These are phyloP conservation scores for Propithecus deckenii DNA, from an alignment of 2,797 vertebrate genomes.

Conservation along the genomic window DNA sequence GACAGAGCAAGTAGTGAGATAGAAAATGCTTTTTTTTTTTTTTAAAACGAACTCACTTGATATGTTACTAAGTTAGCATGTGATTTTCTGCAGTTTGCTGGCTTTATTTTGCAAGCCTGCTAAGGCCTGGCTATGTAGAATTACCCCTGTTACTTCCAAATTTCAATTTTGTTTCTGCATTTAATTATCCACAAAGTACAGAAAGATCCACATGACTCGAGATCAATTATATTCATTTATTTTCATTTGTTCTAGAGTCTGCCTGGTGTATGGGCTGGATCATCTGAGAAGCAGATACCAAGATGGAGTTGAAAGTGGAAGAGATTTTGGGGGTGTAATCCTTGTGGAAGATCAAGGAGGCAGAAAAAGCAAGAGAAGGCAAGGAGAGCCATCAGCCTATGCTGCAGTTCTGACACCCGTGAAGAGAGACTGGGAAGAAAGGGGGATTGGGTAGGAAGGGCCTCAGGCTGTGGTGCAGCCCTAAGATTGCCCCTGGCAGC, in stretches of 20 bases:
- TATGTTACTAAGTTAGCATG: background rate
- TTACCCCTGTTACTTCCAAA: slow-evolving; percentile 21
- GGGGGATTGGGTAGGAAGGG: background rate
- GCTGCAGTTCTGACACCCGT: background rate
- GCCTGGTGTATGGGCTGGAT: background rate
- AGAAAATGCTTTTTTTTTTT: background rate
- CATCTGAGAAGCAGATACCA: background rate
- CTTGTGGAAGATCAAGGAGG: background rate
- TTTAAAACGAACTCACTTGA: background rate
- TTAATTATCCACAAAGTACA: background rate
- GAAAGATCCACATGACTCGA: background rate
- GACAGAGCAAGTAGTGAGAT: background rate
- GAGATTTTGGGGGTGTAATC: background rate
- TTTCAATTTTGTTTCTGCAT: slow-evolving; percentile 7
- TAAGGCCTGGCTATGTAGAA: background rate
- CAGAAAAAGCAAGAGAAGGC: background rate
- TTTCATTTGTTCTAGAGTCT: background rate
- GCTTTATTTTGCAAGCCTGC: background rate
- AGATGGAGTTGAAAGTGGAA: background rate
- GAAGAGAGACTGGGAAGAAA: background rate
- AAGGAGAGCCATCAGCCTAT: background rate
- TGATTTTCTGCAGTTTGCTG: background rate
- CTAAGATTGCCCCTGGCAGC: background rate
- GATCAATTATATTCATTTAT: background rate
- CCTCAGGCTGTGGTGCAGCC: background rate